phyloP scores from a whole-genome alignment of 2,888 invertebrate species.

The Scaeva pyrastri region DNA sequence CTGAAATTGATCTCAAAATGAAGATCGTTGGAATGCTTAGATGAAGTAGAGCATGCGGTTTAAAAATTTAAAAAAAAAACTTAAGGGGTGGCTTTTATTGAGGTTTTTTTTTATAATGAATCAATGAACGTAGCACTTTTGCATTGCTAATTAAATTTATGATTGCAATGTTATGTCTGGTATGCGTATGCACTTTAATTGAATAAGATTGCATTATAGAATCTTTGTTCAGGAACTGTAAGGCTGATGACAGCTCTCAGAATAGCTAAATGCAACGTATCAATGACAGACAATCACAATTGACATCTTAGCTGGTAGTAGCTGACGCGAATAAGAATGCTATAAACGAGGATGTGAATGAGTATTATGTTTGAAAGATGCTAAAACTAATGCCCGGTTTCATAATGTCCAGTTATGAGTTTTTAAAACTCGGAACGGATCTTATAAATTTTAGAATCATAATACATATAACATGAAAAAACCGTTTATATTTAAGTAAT shows the following conservation, averaged over 20 bases:
- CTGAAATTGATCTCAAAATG: constrained; percentile 47
- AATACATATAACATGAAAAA: no score
- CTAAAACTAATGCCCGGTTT: background rate
- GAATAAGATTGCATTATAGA: background rate
- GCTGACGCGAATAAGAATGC: constrained; percentile 55
- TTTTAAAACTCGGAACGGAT: no score
- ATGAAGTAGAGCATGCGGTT: constrained; percentile 61
- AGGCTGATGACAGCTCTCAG: background rate
- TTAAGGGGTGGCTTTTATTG: background rate
- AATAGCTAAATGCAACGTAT: constrained; percentile 29
- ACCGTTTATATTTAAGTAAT: no score
- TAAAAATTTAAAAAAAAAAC: constrained; percentile 1
- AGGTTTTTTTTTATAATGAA: constrained; percentile 6
- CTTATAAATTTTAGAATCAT: no score
- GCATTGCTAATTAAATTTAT: constrained; percentile 50
- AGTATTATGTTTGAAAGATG: background rate
- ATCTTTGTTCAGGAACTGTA: constrained; percentile 43
- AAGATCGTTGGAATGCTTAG: constrained; percentile 37
- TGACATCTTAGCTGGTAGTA: constrained; percentile 30
- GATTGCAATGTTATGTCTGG: background rate
- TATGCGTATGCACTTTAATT: constrained; percentile 16
- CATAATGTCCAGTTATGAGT: background rate
- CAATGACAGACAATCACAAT: constrained; percentile 40
- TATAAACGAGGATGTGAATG: constrained; percentile 12
- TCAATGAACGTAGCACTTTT: constrained; percentile 30